phyloP scores from a whole-genome alignment of 1,140 invertebrate species.

The Drosophila subobscura region DNA sequence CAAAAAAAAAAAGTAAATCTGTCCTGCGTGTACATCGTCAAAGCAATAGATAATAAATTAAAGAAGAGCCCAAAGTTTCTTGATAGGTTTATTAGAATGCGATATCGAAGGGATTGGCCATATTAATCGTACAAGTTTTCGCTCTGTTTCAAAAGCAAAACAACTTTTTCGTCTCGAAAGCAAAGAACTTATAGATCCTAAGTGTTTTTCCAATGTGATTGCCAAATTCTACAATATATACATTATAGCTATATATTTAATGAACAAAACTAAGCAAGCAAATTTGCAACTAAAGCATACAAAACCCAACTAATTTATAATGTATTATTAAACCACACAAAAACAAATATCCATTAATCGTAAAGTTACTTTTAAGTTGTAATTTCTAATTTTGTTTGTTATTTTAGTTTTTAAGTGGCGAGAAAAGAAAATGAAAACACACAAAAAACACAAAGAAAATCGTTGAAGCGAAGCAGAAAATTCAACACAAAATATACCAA shows the following conservation, averaged over 20 bases:
- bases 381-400: constrained; percentile 76
- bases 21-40: constrained; percentile 76
- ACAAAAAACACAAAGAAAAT: constrained; percentile 7
- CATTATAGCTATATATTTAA: neutral
- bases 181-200: constrained; percentile 78
- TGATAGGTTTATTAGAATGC: constrained; percentile 7
- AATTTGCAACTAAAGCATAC: constrained; percentile 13
- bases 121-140: constrained; percentile 41
- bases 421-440: constrained; percentile 17
- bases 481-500: constrained; percentile 62
- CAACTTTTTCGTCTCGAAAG: constrained; percentile 41
- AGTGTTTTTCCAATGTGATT: constrained; percentile 82
- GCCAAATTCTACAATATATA: constrained; percentile 76
- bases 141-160: constrained; percentile 50
- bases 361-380: constrained; percentile 43
- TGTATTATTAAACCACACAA: constrained; percentile 22
- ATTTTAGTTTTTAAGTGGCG: constrained; percentile 76
- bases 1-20: constrained; percentile 37
- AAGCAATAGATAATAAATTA: constrained; percentile 67
- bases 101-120: constrained; percentile 23
- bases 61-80: constrained; percentile 32
- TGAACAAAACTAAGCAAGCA: constrained; percentile 23
- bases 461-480: constrained; percentile 3
- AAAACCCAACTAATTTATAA: constrained; percentile 58
- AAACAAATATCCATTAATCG: constrained; percentile 7